phyloP scores from a whole-genome alignment of 1,140 invertebrate species.

The Leptopilina boulardi region DNA sequence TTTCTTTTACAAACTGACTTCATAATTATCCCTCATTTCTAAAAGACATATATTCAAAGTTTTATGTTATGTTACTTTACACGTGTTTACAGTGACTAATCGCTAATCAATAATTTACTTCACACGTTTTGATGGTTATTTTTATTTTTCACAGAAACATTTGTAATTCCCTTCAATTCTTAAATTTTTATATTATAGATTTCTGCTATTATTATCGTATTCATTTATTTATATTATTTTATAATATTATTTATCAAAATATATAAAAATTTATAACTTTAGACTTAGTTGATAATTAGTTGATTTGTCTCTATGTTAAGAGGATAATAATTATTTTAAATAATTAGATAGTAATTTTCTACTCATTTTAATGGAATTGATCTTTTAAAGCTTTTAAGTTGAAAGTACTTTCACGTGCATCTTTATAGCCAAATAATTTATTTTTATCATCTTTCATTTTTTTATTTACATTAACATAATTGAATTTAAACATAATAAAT shows the following conservation, averaged over 20 bases:
- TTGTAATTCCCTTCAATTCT: neutral
- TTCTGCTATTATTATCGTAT: too few relatives aligned
- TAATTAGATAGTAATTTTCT: neutral
- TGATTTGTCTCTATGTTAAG: too few relatives aligned
- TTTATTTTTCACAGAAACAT: neutral
- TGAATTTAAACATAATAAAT: neutral
- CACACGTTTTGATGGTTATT: neutral
- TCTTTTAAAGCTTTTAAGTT: neutral
- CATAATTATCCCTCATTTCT: neutral
- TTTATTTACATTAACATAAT: neutral
- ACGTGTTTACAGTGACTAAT: neutral
- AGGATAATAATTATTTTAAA: too few relatives aligned
- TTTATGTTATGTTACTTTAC: neutral
- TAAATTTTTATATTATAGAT: too few relatives aligned
- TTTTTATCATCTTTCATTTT: slow-evolving; percentile 6
- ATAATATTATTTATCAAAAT: too few relatives aligned
- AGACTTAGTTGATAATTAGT: too few relatives aligned
- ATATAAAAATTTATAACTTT: too few relatives aligned
- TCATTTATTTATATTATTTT: too few relatives aligned
- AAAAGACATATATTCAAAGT: neutral
- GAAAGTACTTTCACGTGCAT: neutral
- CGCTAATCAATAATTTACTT: neutral
- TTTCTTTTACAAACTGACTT: neutral
- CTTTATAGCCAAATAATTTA: neutral
- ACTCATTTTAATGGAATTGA: neutral